Evolutionary conservation across 2,888 invertebrate species (phyloP), one percentile per base, ranked within the genome.

Genomic region (Machimus rusticus): DNA sequence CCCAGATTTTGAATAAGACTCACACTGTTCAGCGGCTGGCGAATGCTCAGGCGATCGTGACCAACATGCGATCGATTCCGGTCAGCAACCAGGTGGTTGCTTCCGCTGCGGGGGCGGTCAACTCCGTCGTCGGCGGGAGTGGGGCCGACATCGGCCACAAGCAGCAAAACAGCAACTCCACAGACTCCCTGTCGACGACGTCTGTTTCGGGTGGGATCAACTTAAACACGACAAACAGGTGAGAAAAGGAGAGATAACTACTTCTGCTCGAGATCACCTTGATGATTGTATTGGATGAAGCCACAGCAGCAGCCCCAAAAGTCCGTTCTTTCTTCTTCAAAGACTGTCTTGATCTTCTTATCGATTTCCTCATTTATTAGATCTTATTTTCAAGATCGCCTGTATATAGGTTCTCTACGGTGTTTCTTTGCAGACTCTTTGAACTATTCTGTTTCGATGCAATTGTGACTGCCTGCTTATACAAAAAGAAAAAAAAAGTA

Each of bases 241-340:
- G 93, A 93, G 92, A 92, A 91, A 91, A 91, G 92, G 91, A 90
- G 89, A 92, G 92, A 92, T 92, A 92, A 91, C 93, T 91, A 90
- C 90, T 90, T 84, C 39, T 84, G 19, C 39, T 37, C 84, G 43
- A 66, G 74, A 84, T 37, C 39, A 23, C 51, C 34, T 34, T 12
- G 76, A 23, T 19, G 31, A 51, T 85, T 51, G 34, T 14, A 81
- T 46, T 66, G 31, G 31, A 57, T 66, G 84, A 84, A 84, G 84
- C 19, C 84, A 84, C 34, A 37, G 19, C 76, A 46, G 43, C 34
- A n/a, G 28, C 39, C 39, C 39, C 12, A 39, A 23, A 84, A 37
- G 74, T 74, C 74, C 84, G 84, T 23, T 74, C 51, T 86, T 86
- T 86, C 51, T 86, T 76, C 86, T 76, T 86, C 76, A 51, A 85